These are phyloP conservation scores for Graptemys geographica DNA, from an alignment of 2,797 vertebrate genomes.

Conservation along the genomic window DNA sequence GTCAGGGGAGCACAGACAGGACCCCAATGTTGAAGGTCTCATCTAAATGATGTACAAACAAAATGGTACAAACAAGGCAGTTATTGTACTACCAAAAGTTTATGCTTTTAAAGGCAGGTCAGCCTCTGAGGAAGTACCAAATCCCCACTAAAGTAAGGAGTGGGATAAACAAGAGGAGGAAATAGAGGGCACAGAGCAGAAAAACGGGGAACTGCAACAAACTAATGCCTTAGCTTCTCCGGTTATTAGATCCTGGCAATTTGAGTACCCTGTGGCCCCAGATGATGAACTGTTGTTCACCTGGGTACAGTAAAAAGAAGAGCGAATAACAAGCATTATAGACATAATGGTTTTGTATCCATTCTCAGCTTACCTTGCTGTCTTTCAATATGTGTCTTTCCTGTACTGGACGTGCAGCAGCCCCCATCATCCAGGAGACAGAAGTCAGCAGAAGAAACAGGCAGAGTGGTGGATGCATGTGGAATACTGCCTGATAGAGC, in stretches of 20 bases:
- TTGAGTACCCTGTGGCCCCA: not conserved
- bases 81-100: not conserved
- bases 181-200: not conserved
- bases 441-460: slow-evolving; percentile 56
- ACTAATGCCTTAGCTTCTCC: not conserved
- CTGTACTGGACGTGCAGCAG: slow-evolving; percentile 30
- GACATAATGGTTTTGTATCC: not conserved
- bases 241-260: not conserved
- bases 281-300: not conserved
- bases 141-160: not conserved
- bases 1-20: not conserved
- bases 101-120: not conserved
- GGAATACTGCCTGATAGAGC: slow-evolving; percentile 6
- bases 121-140: not conserved
- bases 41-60: not conserved
- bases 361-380: slow-evolving; percentile 62
- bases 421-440: slow-evolving; percentile 6
- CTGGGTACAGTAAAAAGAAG: not conserved
- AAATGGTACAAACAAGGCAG: not conserved
- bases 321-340: not conserved
- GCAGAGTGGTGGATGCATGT: slow-evolving; percentile 10
- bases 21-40: not conserved
- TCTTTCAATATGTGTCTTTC: slow-evolving; percentile 3
- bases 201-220: not conserved
- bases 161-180: not conserved